A percentile compares a stretch with the other conserved stretches of the same genome.
Evolutionary conservation across 1,140 invertebrate genomes (phyloP).

Genomic region (Parasteatoda tepidariorum): DNA sequence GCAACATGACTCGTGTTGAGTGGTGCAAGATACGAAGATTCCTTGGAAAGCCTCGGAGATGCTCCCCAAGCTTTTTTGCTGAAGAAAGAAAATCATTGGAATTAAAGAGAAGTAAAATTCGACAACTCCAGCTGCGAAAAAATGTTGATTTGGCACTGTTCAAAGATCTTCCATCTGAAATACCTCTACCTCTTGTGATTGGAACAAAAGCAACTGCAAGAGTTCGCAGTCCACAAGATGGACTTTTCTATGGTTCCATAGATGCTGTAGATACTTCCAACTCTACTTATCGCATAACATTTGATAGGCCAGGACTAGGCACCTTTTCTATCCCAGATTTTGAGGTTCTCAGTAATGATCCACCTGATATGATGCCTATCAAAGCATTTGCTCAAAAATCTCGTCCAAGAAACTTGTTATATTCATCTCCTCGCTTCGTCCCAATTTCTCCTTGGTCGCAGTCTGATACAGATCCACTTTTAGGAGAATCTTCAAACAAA

Average conservation of each 20-base stretch:
- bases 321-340: constrained; percentile 97
- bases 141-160: constrained; percentile 80
- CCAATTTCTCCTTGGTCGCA: constrained; percentile 71
- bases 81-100: constrained; percentile 93
- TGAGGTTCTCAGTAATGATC: constrained; percentile 94
- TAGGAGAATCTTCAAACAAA: constrained; percentile 69
- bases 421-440: constrained; percentile 73
- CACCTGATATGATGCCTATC: constrained; percentile 89
- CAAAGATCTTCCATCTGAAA: constrained; percentile 95
- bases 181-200: constrained; percentile 94
- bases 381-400: constrained; percentile 86
- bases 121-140: constrained; percentile 94
- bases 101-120: constrained; percentile 89
- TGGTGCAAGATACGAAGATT: constrained; percentile 95
- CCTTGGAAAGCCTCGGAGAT: constrained; percentile 94
- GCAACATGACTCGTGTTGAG: constrained; percentile 87
- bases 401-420: constrained; percentile 76
- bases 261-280: constrained; percentile 98
- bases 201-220: constrained; percentile 90
- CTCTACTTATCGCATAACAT: constrained; percentile 97
- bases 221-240: constrained; percentile 93
- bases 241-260: constrained; percentile 94
- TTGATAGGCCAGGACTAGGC: constrained; percentile 91
- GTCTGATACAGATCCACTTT: constrained; percentile 71
- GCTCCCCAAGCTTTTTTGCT: constrained; percentile 86